Evolutionary conservation across 2,113 vertebrate genomes (phyloP).

Genomic region (Cavia aperea): DNA sequence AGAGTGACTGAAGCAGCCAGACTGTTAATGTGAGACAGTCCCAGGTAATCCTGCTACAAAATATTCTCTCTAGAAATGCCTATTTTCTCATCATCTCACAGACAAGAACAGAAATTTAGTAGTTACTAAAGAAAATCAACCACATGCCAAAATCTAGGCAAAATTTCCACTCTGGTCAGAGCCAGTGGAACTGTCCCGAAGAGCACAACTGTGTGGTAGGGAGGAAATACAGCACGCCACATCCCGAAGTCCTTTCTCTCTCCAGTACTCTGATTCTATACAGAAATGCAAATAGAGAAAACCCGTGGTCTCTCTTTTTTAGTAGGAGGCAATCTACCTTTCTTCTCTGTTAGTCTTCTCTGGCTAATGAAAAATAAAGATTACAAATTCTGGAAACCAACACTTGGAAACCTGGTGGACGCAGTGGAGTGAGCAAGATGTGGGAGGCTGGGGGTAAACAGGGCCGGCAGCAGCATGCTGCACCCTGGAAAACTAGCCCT

Average conservation of each 20-base stretch:
- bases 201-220: neutral
- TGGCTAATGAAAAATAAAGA: neutral
- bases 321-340: neutral
- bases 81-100: neutral
- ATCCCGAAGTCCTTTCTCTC: neutral
- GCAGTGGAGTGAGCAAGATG: neutral
- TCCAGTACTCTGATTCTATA: neutral
- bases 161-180: neutral
- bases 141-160: neutral
- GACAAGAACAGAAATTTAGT: neutral
- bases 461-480: neutral
- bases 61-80: neutral
- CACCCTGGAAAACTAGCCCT: neutral
- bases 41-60: neutral
- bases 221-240: neutral
- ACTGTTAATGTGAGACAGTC: neutral
- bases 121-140: neutral
- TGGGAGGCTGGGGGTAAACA: neutral
- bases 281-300: neutral
- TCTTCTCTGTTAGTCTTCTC: neutral
- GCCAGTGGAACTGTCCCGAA: neutral
- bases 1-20: neutral
- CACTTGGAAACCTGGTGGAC: neutral
- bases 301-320: neutral
- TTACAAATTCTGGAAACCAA: neutral